Percentiles rank a stretch among this genome's conserved stretches.
phyloP scores from a whole-genome alignment of 2,113 vertebrate species.

The Actinemys pallida region DNA sequence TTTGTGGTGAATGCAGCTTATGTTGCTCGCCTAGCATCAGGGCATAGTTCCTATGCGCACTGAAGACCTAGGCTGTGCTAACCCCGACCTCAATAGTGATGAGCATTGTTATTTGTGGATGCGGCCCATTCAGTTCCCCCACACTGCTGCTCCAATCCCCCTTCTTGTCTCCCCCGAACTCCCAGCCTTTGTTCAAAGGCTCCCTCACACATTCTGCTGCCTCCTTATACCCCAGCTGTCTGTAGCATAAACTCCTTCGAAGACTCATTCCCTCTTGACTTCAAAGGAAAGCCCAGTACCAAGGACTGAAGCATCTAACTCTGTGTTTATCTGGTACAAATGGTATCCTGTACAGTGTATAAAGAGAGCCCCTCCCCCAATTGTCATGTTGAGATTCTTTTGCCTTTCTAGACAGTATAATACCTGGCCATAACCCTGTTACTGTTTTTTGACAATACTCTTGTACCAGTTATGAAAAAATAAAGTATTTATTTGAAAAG shows the following conservation, averaged over 20 bases:
- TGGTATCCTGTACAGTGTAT: constrained; percentile 44
- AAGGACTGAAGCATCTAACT: not conserved
- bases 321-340: constrained; percentile 11
- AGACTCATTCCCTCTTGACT: not conserved
- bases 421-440: constrained; percentile 58
- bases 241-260: constrained; percentile 28
- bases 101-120: not conserved
- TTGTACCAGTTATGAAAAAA: constrained; percentile 55
- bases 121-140: rapidly evolving
- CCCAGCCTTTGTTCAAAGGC: not conserved
- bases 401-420: constrained; percentile 57
- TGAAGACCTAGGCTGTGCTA: not conserved
- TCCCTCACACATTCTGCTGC: not conserved
- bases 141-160: not conserved
- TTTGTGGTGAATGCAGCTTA: not conserved
- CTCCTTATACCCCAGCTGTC: not conserved
- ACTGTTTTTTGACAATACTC: constrained; percentile 64
- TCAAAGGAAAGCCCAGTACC: not conserved
- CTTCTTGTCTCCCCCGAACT: not conserved
- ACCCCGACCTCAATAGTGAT: rapidly evolving
- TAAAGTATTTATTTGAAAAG: constrained; percentile 78
- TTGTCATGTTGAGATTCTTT: not conserved
- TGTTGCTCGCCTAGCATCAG: not conserved
- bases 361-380: not conserved
- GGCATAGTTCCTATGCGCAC: not conserved